A percentile compares a stretch with the other conserved stretches of the same genome.
phyloP scores from a whole-genome alignment of 2,113 vertebrate species.

The Pantherophis guttatus region DNA sequence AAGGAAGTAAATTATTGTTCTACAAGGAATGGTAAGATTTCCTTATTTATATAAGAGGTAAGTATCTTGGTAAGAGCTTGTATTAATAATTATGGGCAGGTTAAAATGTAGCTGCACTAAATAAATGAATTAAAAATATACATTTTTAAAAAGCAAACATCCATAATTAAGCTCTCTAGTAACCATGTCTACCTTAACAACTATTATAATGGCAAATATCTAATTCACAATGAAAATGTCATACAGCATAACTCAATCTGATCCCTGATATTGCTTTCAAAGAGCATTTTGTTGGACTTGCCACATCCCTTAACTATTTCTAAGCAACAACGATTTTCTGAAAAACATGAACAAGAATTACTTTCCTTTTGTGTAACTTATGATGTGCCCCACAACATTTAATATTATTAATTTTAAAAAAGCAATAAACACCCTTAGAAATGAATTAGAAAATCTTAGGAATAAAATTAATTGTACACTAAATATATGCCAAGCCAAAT shows the following conservation, averaged over 20 bases:
- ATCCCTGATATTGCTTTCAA: background rate
- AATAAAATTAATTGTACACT: conserved; percentile 14
- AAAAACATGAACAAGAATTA: background rate
- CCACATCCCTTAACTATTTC: background rate
- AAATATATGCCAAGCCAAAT: conserved; percentile 6
- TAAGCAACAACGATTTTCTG: background rate
- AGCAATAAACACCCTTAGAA: background rate
- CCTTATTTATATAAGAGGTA: background rate
- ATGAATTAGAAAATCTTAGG: background rate
- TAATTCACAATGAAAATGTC: background rate
- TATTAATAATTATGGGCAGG: background rate
- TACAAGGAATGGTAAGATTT: background rate
- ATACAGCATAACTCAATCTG: background rate
- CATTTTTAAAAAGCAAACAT: background rate
- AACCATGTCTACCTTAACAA: background rate
- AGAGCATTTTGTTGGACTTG: background rate
- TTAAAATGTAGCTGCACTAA: background rate
- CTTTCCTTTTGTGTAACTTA: background rate
- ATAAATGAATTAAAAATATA: background rate
- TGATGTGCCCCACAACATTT: background rate
- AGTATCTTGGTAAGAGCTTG: background rate
- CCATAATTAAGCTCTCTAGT: background rate
- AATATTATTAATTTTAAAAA: background rate
- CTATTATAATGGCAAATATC: background rate
- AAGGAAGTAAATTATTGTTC: background rate